phyloP scores from a whole-genome alignment of 2,888 invertebrate species.

The Xylota sylvarum region DNA sequence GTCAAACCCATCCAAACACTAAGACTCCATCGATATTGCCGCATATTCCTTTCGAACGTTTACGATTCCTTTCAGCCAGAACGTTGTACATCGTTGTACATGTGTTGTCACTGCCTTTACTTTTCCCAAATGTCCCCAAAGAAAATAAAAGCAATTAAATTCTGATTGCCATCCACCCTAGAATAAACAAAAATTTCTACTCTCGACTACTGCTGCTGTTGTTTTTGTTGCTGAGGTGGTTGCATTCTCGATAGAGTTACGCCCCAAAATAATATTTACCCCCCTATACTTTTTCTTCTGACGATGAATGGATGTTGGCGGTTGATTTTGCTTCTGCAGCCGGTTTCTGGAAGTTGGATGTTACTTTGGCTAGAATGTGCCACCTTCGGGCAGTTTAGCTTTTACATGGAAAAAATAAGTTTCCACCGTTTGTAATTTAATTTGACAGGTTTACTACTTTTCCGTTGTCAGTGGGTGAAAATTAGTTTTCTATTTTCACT shows the following conservation, averaged over 20 bases:
- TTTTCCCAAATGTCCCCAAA: constrained; percentile 69
- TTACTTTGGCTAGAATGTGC: constrained; percentile 9
- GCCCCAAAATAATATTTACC: constrained; percentile 26
- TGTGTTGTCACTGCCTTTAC: constrained; percentile 25
- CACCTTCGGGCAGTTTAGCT: constrained; percentile 11
- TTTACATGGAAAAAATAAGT: neutral
- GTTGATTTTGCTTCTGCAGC: constrained; percentile 1
- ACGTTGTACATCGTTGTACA: constrained; percentile 14
- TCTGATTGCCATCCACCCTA: constrained; percentile 81
- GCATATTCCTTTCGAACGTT: constrained; percentile 56
- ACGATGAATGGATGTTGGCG: constrained; percentile 16
- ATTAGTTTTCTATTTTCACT: constrained; percentile 80
- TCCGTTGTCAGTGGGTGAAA: constrained; percentile 83
- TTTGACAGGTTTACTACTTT: constrained; percentile 84
- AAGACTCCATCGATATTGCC: constrained; percentile 42
- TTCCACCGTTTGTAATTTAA: constrained; percentile 79
- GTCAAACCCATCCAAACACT: constrained; percentile 37
- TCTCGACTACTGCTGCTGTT: constrained; percentile 32
- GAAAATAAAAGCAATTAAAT: constrained; percentile 83
- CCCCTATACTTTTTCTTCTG: neutral
- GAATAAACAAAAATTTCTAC: constrained; percentile 43
- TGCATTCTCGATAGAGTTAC: constrained; percentile 33
- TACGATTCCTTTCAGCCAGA: constrained; percentile 39
- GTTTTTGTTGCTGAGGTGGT: constrained; percentile 3
- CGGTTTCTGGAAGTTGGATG: neutral